Base-by-base conservation (phyloP, 1,140 invertebrate genomes). In the Solenopsis fugax region DNA sequence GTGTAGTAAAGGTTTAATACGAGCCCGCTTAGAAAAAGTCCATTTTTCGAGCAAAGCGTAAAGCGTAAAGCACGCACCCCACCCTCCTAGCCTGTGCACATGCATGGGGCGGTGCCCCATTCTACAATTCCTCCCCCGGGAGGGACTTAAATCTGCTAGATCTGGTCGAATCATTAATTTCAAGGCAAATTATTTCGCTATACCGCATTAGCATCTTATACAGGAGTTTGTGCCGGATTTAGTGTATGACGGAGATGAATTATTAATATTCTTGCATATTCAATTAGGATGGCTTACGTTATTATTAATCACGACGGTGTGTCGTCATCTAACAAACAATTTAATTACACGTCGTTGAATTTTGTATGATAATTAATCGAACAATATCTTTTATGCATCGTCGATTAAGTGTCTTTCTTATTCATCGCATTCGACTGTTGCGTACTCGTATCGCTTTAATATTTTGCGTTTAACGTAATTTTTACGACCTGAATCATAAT, bases 1-100 rank as follows among this genome's bases (percentile, higher is more conserved):
- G n/a, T n/a, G n/a, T n/a, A n/a, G 67, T 84, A 84, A 75, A 73
- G 54, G 69, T 75, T 84, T 84, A 84, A 75, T 84, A 84, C 54
- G 41, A 75, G 54, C 54, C 54, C 80, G 54, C 41, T 73, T 84
- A 75, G 56, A 75, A 84, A 75, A 84, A 75, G 45, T 84, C 13
- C 24, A 75, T 60, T 84, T 84, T 84, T 75, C 54, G 34, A 24
- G 50, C 24, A 50, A 16, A 29, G 29, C 29, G 29, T 29, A 29
- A 29, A 29, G 29, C 34, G 64, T 54, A 45, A 71, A 71, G 10
- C 16, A 13, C n/a, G 16, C n/a, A 0, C 21, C 29, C 1, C 29
- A 0, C 21, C 29, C 1, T 2, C 29, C 29, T 29, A 29, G 29
- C 29, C 29, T 2, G 29, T 29, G 29, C 29, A 29, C 29, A 2